phyloP scores from a whole-genome alignment of 2,888 invertebrate species.

The Branchellion lobata region DNA sequence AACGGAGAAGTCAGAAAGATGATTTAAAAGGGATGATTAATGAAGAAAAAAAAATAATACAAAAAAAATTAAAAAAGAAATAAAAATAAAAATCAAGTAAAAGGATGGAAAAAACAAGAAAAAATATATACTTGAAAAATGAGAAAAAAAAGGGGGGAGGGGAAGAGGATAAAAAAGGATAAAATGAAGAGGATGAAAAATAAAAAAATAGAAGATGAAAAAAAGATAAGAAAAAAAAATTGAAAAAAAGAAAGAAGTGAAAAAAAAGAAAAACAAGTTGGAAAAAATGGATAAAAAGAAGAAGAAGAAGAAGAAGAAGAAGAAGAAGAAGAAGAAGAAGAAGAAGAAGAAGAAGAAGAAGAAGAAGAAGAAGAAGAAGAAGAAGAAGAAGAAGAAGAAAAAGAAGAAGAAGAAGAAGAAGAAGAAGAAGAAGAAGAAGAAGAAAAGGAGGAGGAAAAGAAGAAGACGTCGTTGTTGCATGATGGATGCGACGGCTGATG shows the following conservation, averaged over 20 bases:
- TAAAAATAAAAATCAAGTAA: too few relatives aligned
- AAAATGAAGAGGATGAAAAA: too few relatives aligned
- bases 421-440: conserved; percentile 40
- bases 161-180: too few relatives aligned
- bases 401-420: conserved; percentile 31
- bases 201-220: too few relatives aligned
- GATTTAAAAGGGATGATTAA: too few relatives aligned
- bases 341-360: neutral
- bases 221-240: too few relatives aligned
- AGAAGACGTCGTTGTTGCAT: neutral
- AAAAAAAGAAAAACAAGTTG: neutral
- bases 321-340: conserved; percentile 2
- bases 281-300: neutral
- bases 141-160: neutral
- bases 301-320: conserved; percentile 29
- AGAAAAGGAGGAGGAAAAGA: conserved; percentile 36
- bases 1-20: too few relatives aligned
- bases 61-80: too few relatives aligned
- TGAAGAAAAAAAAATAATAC: too few relatives aligned
- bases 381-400: neutral
- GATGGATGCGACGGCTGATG: too few relatives aligned
- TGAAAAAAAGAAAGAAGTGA: neutral
- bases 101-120: too few relatives aligned
- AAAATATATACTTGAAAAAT: too few relatives aligned
- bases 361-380: conserved; percentile 6